Evolutionary conservation across 2,113 vertebrate genomes (phyloP), one percentile per base, ranked within the genome.

Genomic region (Rhea americana): DNA sequence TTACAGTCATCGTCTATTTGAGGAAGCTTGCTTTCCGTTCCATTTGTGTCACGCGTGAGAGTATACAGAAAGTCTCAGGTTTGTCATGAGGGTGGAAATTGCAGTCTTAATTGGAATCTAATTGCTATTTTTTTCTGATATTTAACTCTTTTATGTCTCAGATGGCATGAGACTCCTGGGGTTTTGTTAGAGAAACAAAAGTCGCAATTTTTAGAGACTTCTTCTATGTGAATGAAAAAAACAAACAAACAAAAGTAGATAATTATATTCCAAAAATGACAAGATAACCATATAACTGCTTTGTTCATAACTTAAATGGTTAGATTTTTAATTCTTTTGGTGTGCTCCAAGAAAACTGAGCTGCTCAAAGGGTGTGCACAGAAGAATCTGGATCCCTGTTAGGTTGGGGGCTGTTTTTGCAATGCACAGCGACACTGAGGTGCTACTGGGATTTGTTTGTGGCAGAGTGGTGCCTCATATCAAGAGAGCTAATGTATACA

Each of bases 291-390:
- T 8, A 5, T 58, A 84, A 41, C 28, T 63, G 12, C 13, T 56
- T 24, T 35, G 24, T 67, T 58, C 17, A 2, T 76, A 20, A 22
- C 26, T 45, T 35, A 39, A 77, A 70, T 24, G 26, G 8, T 15
- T 55, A 56, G 18, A 56, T 56, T 56, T 55, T 55, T 30, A 53
- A 39, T 59, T 7, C 9, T 39, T 59, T 24, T 53, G 32, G 5
- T 51, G 10, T 26, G 13, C 22, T n/a, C 37, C 13, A 45, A 66
- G 26, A 53, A 51, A 66, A 66, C 47, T 12, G 61, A 53, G 30
- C 13, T 32, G 12, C 3, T 1, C 13, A 37, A 39, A 37, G n/a
- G 11, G 11, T 39, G 26, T 39, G 32, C 21, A 26, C 0, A 1
- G 28, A 56, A 18, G 28, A 56, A 45, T 76, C 43, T 66, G 32